Base-by-base conservation (phyloP, 2,888 invertebrate genomes). In the Sarcophaga caerulescens region DNA sequence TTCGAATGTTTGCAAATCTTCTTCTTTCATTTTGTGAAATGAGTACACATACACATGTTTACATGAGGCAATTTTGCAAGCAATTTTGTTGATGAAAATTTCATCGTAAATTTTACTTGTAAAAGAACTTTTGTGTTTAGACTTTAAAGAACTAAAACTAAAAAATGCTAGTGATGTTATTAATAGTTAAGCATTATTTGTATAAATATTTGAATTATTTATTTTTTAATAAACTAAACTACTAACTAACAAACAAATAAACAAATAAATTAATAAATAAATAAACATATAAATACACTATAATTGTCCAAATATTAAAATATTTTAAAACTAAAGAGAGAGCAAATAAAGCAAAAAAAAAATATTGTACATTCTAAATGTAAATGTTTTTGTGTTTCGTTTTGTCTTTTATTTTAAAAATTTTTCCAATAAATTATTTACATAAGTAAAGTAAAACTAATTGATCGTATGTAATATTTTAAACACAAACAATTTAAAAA, bases 151-250 rank as follows among this genome's bases (percentile, higher is more conserved):
- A 1, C 8, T 8, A 35, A 76, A 81, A 81, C 85, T 86, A 74
- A 86, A 75, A 75, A 87, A 88, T 88, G 88, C 89, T 88, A 88
- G 89, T 89, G 89, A 89, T 89, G 87, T 88, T 88, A 35, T 35
- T 35, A 35, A 10, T 35, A 87, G 80, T 86, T 86, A 86, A 83
- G 85, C 83, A 86, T 83, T 83, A 83, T 81, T 35, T 85, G 74
- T 85, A 85, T 35, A 65, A 78, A 84, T 79, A 84, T 74, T 84
- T 79, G 62, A 84, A 59, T 79, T 69, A 84, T 79, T 84, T 84
- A 84, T 84, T 84, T 35, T 35, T 35, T 35, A 35, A 35, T 35
- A 35, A 35, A 35, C 35, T 35, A 35, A 35, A 35, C 35, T 35
- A 35, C 35, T 35, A 35, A 35, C 35, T 10, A 35, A 35, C 8